Conservation (phyloP, 2,797 vertebrate genomes). For the Lagodon rhomboides region DNA sequence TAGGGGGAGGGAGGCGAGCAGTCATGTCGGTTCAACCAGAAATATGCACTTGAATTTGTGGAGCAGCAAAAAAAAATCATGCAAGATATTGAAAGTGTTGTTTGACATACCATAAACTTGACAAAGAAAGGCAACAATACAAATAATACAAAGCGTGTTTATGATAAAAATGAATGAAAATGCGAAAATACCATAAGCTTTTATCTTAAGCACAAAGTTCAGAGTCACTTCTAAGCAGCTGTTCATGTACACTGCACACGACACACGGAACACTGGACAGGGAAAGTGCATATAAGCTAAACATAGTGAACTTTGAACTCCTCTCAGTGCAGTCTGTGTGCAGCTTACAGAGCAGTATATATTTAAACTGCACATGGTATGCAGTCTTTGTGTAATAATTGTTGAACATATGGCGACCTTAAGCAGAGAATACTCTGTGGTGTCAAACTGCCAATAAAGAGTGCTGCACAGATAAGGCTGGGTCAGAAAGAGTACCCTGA, state of each 20-base stretch:
- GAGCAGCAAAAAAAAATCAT: neutral
- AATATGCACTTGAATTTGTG: slow-evolving; percentile 71
- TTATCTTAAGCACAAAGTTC: slow-evolving; percentile 39
- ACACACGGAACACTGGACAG: slow-evolving; percentile 23
- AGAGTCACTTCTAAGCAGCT: slow-evolving; percentile 45
- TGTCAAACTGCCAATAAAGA: slow-evolving; percentile 9
- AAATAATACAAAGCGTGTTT: neutral
- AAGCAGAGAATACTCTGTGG: neutral
- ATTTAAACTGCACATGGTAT: slow-evolving; percentile 34
- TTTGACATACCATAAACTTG: neutral
- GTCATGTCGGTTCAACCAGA: slow-evolving; percentile 24
- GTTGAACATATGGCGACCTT: slow-evolving; percentile 38
- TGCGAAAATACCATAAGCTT: neutral
- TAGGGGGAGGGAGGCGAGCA: slow-evolving; percentile 18
- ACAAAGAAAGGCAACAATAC: neutral
- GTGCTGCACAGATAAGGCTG: neutral
- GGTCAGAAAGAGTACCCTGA: neutral
- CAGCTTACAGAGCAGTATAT: slow-evolving; percentile 30
- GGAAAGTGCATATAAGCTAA: slow-evolving; percentile 20
- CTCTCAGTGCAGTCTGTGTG: neutral
- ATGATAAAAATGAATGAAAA: neutral
- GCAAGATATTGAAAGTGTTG: neutral
- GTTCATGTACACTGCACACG: neutral
- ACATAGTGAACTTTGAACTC: slow-evolving; percentile 50
- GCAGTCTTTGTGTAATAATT: slow-evolving; percentile 16